Percentiles rank a stretch among this genome's conserved stretches.
These are phyloP conservation scores for Vulpes vulpes DNA, from an alignment of 2,113 vertebrate genomes.

Conservation along the genomic window DNA sequence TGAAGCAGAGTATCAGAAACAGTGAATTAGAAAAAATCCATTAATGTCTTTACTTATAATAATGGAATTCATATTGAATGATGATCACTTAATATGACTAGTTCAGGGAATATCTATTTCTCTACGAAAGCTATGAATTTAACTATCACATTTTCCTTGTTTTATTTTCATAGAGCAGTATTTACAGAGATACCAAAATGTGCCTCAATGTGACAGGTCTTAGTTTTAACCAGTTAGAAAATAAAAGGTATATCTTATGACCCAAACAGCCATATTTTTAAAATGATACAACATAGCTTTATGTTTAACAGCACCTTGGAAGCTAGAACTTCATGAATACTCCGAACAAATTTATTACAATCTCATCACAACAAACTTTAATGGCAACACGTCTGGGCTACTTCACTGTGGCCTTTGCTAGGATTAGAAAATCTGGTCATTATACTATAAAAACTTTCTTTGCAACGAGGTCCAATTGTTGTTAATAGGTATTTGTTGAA, in stretches of 20 bases:
- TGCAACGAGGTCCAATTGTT: constrained; percentile 42
- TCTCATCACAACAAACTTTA: constrained; percentile 5
- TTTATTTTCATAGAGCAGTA: constrained; percentile 87
- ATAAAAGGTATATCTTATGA: constrained; percentile 75
- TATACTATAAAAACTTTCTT: constrained; percentile 36
- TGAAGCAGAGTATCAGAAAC: constrained; percentile 66
- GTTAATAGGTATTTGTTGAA: constrained; percentile 38
- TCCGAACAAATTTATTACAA: constrained; percentile 9
- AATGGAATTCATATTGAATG: constrained; percentile 81
- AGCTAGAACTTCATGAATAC: constrained; percentile 32
- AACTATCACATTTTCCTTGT: constrained; percentile 84
- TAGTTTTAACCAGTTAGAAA: constrained; percentile 82
- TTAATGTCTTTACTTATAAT: constrained; percentile 72
- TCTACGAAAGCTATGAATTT: constrained; percentile 89
- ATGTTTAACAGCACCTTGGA: constrained; percentile 41
- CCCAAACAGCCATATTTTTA: constrained; percentile 83
- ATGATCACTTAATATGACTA: constrained; percentile 84
- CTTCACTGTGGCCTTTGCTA: constrained; percentile 27
- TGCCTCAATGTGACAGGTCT: constrained; percentile 86
- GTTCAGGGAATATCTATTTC: constrained; percentile 92
- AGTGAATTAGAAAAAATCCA: background rate
- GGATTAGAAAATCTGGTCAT: constrained; percentile 38
- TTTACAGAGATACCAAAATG: constrained; percentile 88
- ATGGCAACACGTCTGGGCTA: background rate
- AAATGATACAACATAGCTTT: constrained; percentile 80